Percentiles rank a stretch among this genome's conserved stretches.
These are phyloP conservation scores for Chaetophractus vellerosus DNA, from an alignment of 2,797 vertebrate genomes.

Conservation along the genomic window DNA sequence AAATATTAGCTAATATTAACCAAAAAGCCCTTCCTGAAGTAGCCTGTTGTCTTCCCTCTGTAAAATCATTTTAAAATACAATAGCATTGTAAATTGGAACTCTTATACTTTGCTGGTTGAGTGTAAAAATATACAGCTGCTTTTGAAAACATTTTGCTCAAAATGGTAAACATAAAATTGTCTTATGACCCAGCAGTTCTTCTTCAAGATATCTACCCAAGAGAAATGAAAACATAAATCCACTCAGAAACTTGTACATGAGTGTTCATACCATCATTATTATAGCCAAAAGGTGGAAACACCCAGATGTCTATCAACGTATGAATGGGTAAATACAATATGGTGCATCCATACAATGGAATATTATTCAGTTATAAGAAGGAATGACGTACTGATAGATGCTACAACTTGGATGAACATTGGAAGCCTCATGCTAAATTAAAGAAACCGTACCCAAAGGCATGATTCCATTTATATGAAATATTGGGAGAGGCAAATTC, in stretches of 20 bases:
- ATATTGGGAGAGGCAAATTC: background rate
- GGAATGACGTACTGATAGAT: background rate
- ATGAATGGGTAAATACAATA: background rate
- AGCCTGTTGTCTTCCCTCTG: background rate
- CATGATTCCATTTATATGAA: conserved; percentile 43
- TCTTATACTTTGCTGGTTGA: background rate
- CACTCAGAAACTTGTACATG: background rate
- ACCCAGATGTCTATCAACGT: background rate
- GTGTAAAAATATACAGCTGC: background rate
- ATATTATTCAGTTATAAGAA: conserved; percentile 21
- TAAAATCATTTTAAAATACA: conserved; percentile 12
- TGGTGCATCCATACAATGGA: background rate
- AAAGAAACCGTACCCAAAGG: conserved; percentile 28
- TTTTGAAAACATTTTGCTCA: conserved; percentile 31
- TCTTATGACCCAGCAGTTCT: background rate
- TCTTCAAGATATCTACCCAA: background rate
- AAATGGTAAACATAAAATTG: background rate
- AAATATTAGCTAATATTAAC: background rate
- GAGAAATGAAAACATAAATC: no score
- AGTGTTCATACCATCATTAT: background rate
- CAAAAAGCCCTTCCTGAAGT: background rate
- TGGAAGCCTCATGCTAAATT: conserved; percentile 29
- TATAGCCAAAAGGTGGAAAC: conserved; percentile 10
- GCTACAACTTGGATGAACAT: background rate
- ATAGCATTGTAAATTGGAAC: conserved; percentile 14